Evolutionary conservation across 1,140 invertebrate species (phyloP).

Genomic region (Rhopalosiphum maidis): DNA sequence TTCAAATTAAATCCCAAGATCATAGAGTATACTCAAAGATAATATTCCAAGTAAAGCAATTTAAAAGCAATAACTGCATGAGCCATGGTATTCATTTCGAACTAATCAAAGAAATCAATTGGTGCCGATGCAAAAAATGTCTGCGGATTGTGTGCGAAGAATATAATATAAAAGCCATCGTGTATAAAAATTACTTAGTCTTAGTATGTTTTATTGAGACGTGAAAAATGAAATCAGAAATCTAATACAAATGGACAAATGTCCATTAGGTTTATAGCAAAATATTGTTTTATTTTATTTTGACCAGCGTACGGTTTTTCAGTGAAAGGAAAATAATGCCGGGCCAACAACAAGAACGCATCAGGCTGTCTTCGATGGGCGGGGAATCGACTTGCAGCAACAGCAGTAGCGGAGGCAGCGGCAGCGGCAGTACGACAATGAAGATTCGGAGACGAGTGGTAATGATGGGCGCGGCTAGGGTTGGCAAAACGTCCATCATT

Average conservation of each 20-base stretch:
- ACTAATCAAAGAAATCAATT: background rate
- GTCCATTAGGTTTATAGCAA: too few species aligned
- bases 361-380: slow-evolving; percentile 61
- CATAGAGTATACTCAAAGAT: background rate
- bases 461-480: slow-evolving; percentile 65
- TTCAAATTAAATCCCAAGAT: background rate
- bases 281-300: background rate
- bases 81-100: background rate
- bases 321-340: slow-evolving; percentile 28
- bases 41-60: background rate
- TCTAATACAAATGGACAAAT: background rate
- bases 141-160: background rate
- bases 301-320: background rate
- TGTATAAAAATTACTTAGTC: background rate
- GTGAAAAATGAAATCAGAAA: background rate
- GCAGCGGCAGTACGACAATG: slow-evolving; percentile 56
- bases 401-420: slow-evolving; percentile 55
- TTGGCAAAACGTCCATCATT: slow-evolving; percentile 71
- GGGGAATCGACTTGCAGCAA: slow-evolving; percentile 58
- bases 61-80: background rate
- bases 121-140: background rate
- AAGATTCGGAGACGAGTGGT: slow-evolving; percentile 63
- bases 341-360: slow-evolving; percentile 59
- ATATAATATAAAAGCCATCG: background rate
- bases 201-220: background rate